These are phyloP conservation scores for Drosophila infuscata DNA, from an alignment of 2,888 invertebrate species.

Conservation along the genomic window DNA sequence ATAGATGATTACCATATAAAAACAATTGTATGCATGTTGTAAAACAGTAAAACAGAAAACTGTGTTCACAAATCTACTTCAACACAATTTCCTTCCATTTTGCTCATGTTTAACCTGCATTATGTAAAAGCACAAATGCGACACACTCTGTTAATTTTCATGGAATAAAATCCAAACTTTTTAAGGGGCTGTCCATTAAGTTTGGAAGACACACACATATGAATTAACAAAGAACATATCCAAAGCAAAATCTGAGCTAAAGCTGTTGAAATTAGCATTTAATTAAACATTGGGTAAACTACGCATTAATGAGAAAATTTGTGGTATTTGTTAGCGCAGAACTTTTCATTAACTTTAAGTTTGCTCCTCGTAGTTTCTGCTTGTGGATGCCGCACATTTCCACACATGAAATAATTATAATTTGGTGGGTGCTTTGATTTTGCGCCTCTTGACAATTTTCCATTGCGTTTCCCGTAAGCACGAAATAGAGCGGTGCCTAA, in stretches of 20 bases:
- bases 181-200: constrained; percentile 15
- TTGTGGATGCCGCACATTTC: constrained; percentile 65
- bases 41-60: not conserved
- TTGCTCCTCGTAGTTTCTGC: constrained; percentile 46
- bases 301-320: not conserved
- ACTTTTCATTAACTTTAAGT: constrained; percentile 13
- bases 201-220: constrained; percentile 1
- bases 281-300: not conserved
- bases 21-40: constrained; percentile 2
- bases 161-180: constrained; percentile 59
- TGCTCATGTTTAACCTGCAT: constrained; percentile 53
- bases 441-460: constrained; percentile 71
- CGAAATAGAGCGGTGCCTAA: constrained; percentile 49
- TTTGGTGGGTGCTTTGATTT: constrained; percentile 77
- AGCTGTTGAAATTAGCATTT: not conserved
- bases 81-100: constrained; percentile 9
- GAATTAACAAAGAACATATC: not conserved
- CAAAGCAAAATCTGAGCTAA: not conserved
- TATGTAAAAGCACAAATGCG: constrained; percentile 59
- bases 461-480: constrained; percentile 58
- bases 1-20: constrained; percentile 61
- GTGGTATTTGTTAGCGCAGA: not conserved
- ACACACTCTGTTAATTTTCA: constrained; percentile 72
- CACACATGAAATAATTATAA: constrained; percentile 76
- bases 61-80: constrained; percentile 20